Conservation (phyloP, 2,888 invertebrate genomes). For the Stenchaetothrips biformis region DNA sequence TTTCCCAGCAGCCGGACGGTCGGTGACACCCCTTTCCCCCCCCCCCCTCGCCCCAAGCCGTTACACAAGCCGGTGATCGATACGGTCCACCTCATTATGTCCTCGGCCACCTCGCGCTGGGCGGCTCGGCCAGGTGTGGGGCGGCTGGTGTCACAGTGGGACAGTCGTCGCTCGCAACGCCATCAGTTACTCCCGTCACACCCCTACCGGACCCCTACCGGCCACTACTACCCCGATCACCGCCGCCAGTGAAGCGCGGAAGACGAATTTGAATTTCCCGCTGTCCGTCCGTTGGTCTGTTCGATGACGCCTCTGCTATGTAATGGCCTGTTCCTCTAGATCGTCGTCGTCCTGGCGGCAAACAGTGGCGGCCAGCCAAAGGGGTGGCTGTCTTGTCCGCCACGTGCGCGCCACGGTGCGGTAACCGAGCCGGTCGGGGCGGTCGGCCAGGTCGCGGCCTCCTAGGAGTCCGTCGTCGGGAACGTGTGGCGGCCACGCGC, state of each 20-base stretch:
- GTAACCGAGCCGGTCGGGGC: background rate
- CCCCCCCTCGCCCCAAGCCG: background rate
- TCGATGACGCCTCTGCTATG: too few relatives aligned
- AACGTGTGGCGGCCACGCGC: slow-evolving; percentile 11
- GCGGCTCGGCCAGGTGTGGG: slow-evolving; percentile 30
- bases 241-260: too few relatives aligned
- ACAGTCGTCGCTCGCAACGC: too few relatives aligned
- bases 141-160: background rate
- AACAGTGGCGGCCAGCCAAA: background rate
- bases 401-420: slow-evolving; percentile 12
- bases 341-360: background rate
- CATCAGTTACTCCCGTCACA: too few relatives aligned
- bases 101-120: slow-evolving; percentile 28
- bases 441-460: background rate
- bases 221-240: background rate
- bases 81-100: slow-evolving; percentile 28
- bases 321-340: too few relatives aligned
- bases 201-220: background rate
- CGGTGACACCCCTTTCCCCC: slow-evolving; percentile 18
- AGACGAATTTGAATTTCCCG: too few relatives aligned
- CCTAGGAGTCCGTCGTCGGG: background rate
- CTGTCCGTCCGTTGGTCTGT: too few relatives aligned
- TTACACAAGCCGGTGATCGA: slow-evolving; percentile 23
- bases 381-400: slow-evolving; percentile 10
- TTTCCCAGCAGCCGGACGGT: background rate